Percentiles rank a stretch among this genome's conserved stretches.
These are phyloP conservation scores for Anableps anableps DNA, from an alignment of 2,797 vertebrate species.

Conservation along the genomic window DNA sequence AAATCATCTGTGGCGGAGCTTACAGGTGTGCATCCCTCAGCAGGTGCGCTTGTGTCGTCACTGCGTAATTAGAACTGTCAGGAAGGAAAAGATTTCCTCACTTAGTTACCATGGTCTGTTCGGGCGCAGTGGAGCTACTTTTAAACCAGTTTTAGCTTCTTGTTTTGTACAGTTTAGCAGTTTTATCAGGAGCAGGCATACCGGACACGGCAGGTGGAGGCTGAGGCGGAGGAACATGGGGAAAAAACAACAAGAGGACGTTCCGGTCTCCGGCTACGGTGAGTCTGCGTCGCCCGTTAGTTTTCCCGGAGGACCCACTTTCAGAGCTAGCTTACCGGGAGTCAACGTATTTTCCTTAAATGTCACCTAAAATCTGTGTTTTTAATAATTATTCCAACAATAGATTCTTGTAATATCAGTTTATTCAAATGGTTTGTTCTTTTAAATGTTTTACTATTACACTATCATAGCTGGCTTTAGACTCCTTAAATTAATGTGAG, in stretches of 20 bases:
- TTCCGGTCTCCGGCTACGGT: conserved; percentile 68
- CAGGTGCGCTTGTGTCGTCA: conserved; percentile 72
- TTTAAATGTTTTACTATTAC: neutral
- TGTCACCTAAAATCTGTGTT: neutral
- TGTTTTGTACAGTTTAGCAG: neutral
- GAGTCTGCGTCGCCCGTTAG: conserved; percentile 48
- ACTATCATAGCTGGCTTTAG: neutral
- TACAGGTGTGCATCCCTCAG: conserved; percentile 58
- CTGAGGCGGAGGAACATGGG: conserved; percentile 60
- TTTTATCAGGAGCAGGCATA: neutral
- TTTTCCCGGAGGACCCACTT: neutral
- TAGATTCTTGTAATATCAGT: neutral
- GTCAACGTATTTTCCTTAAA: neutral
- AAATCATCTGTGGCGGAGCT: conserved; percentile 32
- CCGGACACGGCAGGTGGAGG: conserved; percentile 7
- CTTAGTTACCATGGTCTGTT: neutral
- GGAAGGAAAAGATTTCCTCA: conserved; percentile 60
- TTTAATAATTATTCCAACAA: neutral
- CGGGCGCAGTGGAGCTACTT: neutral
- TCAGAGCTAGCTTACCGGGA: neutral
- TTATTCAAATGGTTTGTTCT: neutral
- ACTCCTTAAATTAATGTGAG: neutral
- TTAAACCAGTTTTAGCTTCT: neutral
- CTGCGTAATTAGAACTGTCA: conserved; percentile 49
- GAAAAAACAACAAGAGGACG: conserved; percentile 66